A percentile compares a stretch with the other conserved stretches of the same genome.
Conservation (phyloP, 2,797 vertebrate genomes). For the Coreius guichenoti region DNA sequence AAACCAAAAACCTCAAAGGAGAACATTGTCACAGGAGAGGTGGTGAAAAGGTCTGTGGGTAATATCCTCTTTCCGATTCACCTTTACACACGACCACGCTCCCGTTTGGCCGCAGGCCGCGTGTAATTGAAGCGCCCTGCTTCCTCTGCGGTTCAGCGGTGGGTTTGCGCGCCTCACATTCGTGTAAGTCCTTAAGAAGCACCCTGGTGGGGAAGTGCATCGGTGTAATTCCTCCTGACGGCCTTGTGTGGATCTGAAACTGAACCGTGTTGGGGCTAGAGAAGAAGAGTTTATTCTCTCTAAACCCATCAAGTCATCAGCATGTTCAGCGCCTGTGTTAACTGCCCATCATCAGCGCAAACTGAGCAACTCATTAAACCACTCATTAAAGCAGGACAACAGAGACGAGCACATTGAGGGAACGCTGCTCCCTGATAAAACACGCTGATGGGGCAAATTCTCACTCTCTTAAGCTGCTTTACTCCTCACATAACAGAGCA, state of each 20-base stretch:
- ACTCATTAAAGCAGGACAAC: slow-evolving; percentile 1
- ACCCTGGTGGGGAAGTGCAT: neutral
- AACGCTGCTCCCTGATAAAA: slow-evolving; percentile 10
- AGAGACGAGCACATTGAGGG: neutral
- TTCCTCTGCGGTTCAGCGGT: neutral
- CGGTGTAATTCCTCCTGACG: neutral
- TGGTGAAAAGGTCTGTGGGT: neutral
- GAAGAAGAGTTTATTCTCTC: slow-evolving; percentile 15
- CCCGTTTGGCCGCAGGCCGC: neutral
- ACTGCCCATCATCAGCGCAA: neutral
- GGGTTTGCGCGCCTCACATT: neutral
- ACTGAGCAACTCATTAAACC: neutral
- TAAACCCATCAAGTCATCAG: neutral
- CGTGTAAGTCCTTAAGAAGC: neutral
- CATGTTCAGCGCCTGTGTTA: neutral
- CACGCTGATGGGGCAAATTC: slow-evolving; percentile 28
- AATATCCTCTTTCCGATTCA: slow-evolving; percentile 14
- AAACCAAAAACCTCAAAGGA: slow-evolving; percentile 1
- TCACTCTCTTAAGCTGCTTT: slow-evolving; percentile 47
- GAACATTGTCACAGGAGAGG: neutral
- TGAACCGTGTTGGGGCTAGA: neutral
- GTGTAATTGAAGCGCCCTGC: neutral
- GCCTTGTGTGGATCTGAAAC: slow-evolving; percentile 4
- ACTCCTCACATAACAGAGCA: slow-evolving; percentile 29
- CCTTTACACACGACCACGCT: neutral